Evolutionary conservation across 2,888 invertebrate genomes (phyloP).

Genomic region (Erynnis tages): DNA sequence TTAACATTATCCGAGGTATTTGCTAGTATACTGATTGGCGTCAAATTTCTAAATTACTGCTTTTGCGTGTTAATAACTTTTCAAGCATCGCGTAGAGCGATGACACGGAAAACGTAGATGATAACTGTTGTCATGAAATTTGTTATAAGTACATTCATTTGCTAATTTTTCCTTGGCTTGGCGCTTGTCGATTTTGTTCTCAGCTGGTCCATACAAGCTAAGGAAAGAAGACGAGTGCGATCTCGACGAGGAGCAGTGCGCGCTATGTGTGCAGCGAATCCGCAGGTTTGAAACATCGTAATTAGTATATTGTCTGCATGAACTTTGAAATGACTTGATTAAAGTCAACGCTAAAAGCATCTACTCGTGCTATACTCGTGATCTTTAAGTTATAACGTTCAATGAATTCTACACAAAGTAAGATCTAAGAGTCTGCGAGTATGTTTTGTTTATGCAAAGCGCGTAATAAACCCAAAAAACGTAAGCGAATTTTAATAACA

Average conservation of each 20-base stretch:
- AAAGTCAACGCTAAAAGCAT: slow-evolving; percentile 27
- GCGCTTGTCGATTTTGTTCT: slow-evolving; percentile 72
- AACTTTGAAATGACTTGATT: slow-evolving; percentile 34
- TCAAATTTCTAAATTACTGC: slow-evolving; percentile 9
- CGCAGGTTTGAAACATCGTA: slow-evolving; percentile 63
- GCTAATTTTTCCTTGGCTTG: slow-evolving; percentile 52
- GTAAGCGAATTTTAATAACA: slow-evolving; percentile 34
- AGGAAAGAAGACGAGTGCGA: slow-evolving; percentile 50
- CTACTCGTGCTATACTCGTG: slow-evolving; percentile 15
- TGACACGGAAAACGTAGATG: slow-evolving; percentile 27
- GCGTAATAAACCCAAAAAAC: slow-evolving; percentile 27
- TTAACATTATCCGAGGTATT: slow-evolving; percentile 1
- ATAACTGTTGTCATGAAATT: not conserved
- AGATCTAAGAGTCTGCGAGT: slow-evolving; percentile 25
- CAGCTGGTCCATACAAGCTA: slow-evolving; percentile 64
- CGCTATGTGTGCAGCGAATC: slow-evolving; percentile 55
- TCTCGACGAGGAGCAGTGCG: slow-evolving; percentile 49
- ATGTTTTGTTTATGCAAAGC: slow-evolving; percentile 32
- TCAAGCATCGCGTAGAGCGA: slow-evolving; percentile 1
- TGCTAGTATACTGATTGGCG: slow-evolving; percentile 21
- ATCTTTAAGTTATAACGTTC: slow-evolving; percentile 23
- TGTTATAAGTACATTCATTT: slow-evolving; percentile 12
- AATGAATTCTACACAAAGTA: slow-evolving; percentile 5
- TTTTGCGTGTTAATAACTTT: slow-evolving; percentile 6
- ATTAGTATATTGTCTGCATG: slow-evolving; percentile 51